Evolutionary conservation across 2,888 invertebrate species (phyloP), one percentile per base, ranked within the genome.

Genomic region (Harpagoxenus sublaevis): DNA sequence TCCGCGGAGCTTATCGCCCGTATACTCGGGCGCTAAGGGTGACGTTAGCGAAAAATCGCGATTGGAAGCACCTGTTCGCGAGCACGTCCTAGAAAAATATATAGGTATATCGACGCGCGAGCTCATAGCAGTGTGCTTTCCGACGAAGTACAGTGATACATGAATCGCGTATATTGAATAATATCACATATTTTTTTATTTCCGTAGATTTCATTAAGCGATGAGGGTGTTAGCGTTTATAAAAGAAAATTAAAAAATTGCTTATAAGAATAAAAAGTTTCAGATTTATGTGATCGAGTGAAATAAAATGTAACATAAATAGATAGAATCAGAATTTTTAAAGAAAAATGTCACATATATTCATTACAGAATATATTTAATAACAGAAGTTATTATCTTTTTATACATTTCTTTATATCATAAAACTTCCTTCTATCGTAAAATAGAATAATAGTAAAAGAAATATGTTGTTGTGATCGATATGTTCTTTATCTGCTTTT

Each of bases 31-130:
- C 28, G 42, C 6, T 10, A 18, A 23, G 39, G 18, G 53, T 39
- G 63, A 55, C 55, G n/a, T 53, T 66, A 42, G 66, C 51, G n/a
- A 77, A 66, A 68, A 68, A 68, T 48, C 18, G 31, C 66, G 1
- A 77, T 77, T 66, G 10, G 1, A 28, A 45, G 66, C 77, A 51
- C 8, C 77, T 65, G 65, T 53, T 65, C 18, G 65, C 23, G 28
- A 51, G 51, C 35, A 39, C 39, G 65, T 77, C 10, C 35, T 4
- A 51, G 63, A 18, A 51, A 75, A 63, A 35, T 35, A 35, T 35
- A 35, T 35, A 23, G 23, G 28, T 73, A 35, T 31, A 75, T 45
- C 23, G 28, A 31, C n/a, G 18, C 28, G 55, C 28, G 18, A 73
- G n/a, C 9, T 73, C 42, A 28, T 28, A 28, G 42, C 28, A 28